Conservation (phyloP, 2,113 vertebrate species). For the Gallinago paraguaiae region DNA sequence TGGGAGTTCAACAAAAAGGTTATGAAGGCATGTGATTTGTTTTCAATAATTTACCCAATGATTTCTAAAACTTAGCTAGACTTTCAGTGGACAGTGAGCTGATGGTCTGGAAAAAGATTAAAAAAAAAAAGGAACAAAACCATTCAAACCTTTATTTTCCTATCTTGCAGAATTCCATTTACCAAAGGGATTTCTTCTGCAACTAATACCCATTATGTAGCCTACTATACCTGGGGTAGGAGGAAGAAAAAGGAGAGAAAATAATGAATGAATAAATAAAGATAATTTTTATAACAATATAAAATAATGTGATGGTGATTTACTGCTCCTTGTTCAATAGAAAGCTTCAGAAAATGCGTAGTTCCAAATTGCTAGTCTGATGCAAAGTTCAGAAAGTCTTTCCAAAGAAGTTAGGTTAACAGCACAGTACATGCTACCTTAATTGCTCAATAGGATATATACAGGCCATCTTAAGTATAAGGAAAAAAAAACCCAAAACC, state of each 20-base stretch:
- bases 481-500: accelerated
- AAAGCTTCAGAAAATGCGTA: not conserved
- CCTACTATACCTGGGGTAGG: not conserved
- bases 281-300: not conserved
- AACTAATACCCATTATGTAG: not conserved
- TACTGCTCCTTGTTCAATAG: not conserved
- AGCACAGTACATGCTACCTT: not conserved
- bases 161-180: not conserved
- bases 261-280: not conserved
- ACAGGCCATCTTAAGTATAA: not conserved
- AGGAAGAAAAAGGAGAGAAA: not conserved
- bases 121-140: not conserved
- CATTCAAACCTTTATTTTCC: not conserved
- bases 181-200: not conserved
- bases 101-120: not conserved
- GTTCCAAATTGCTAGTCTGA: not conserved
- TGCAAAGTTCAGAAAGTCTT: not conserved
- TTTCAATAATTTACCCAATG: not conserved
- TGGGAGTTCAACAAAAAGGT: not conserved
- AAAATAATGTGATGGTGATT: not conserved
- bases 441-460: not conserved
- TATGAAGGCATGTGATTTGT: not conserved
- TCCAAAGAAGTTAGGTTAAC: not conserved
- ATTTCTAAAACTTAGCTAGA: not conserved
- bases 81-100: not conserved